phyloP scores from a whole-genome alignment of 2,888 invertebrate genomes.

The Bellardia pandia region DNA sequence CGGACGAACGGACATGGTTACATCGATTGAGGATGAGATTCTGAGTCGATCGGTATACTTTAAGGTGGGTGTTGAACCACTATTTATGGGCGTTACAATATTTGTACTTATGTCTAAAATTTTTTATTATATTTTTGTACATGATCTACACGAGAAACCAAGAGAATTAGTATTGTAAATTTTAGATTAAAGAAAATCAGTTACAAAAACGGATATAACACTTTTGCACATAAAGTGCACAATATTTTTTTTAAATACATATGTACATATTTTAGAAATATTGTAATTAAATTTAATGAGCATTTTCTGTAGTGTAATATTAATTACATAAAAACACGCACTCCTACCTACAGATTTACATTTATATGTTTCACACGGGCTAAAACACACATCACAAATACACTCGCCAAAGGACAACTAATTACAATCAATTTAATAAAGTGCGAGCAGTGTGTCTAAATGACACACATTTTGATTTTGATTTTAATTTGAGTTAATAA shows the following conservation, averaged over 20 bases:
- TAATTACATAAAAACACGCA: conserved; percentile 58
- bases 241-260: background rate
- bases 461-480: conserved; percentile 42
- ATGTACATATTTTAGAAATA: background rate
- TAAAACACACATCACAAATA: background rate
- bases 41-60: too few species aligned
- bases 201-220: too few species aligned
- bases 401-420: background rate
- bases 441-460: conserved; percentile 3
- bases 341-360: background rate
- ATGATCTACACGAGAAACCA: too few species aligned
- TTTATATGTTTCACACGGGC: background rate
- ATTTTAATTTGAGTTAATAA: conserved; percentile 34
- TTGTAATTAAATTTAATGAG: conserved; percentile 52
- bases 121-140: too few species aligned
- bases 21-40: too few species aligned
- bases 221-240: too few species aligned
- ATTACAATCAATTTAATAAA: conserved; percentile 34
- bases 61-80: too few species aligned
- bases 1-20: too few species aligned
- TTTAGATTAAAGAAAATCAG: too few species aligned
- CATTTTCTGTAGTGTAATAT: conserved; percentile 32
- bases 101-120: too few species aligned
- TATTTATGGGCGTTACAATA: too few species aligned
- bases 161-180: too few species aligned